Evolutionary conservation across 2,888 invertebrate genomes (phyloP).

Genomic region (Dusona sp.): DNA sequence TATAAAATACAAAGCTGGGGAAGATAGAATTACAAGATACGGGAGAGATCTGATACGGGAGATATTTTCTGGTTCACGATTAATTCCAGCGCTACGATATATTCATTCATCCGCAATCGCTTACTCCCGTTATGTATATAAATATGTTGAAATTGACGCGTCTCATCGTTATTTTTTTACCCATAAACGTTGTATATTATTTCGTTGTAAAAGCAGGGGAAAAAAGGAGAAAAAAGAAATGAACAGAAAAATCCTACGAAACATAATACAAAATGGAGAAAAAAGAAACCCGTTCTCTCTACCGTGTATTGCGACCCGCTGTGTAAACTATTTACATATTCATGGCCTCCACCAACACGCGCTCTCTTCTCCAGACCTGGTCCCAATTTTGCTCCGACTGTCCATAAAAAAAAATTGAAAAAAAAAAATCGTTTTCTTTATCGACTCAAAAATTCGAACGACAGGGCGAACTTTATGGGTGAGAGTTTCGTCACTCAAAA

Average conservation of each 20-base stretch:
- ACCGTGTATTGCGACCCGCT: slow-evolving; percentile 34
- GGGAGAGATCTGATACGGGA: slow-evolving; percentile 49
- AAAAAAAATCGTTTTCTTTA: slow-evolving; percentile 42
- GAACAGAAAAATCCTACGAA: slow-evolving; percentile 39
- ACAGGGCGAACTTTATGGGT: slow-evolving; percentile 36
- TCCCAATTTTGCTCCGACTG: slow-evolving; percentile 42
- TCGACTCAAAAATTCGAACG: slow-evolving; percentile 36
- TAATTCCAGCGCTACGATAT: slow-evolving; percentile 62
- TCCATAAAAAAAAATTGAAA: slow-evolving; percentile 15
- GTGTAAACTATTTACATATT: slow-evolving; percentile 61
- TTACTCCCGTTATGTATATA: slow-evolving; percentile 72
- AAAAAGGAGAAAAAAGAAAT: neutral
- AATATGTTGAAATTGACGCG: slow-evolving; percentile 63
- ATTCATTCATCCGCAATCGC: slow-evolving; percentile 69
- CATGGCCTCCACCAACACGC: slow-evolving; percentile 34
- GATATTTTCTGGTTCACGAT: slow-evolving; percentile 59
- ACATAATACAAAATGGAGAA: slow-evolving; percentile 19
- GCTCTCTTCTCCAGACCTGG: slow-evolving; percentile 15
- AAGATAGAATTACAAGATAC: slow-evolving; percentile 48
- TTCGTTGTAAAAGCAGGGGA: slow-evolving; percentile 15
- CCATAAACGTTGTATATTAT: slow-evolving; percentile 27
- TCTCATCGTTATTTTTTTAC: slow-evolving; percentile 56
- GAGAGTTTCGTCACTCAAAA: slow-evolving; percentile 46
- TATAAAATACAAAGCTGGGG: slow-evolving; percentile 27
- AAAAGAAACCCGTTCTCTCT: slow-evolving; percentile 44